These are phyloP conservation scores for Capreolus pygargus DNA, from an alignment of 2,113 vertebrate species.

Conservation along the genomic window DNA sequence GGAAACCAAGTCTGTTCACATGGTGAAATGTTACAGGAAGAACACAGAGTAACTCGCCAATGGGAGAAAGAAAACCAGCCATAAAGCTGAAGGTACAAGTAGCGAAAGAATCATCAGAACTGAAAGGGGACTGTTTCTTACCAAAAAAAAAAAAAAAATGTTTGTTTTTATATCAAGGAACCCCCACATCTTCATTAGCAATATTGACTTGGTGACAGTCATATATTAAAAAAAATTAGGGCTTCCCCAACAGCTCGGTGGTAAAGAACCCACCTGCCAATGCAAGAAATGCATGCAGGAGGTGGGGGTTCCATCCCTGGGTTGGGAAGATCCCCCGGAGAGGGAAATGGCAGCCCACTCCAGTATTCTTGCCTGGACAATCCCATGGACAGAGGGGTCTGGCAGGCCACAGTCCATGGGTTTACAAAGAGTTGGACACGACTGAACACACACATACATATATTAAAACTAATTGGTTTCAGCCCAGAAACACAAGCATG, in stretches of 20 bases:
- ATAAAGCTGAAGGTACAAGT: background rate
- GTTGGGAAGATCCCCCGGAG: fast-evolving
- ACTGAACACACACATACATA: background rate
- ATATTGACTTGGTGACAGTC: background rate
- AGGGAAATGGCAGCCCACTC: background rate
- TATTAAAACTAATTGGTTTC: background rate
- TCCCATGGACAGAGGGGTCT: background rate
- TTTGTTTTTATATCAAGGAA: background rate
- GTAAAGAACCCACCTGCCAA: background rate
- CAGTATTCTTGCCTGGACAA: background rate
- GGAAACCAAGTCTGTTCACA: background rate
- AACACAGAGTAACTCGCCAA: background rate
- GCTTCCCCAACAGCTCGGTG: background rate
- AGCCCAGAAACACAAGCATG: background rate
- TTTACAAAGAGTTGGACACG: fast-evolving
- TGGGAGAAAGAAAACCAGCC: background rate
- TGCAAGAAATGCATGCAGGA: background rate
- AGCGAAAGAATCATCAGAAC: background rate
- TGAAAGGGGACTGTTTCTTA: background rate
- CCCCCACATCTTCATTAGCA: background rate
- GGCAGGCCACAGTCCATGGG: background rate
- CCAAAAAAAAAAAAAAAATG: background rate
- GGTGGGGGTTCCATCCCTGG: background rate
- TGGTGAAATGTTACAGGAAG: background rate
- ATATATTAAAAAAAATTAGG: background rate